Evolutionary conservation across 2,797 vertebrate species (phyloP), one percentile per base, ranked within the genome.

Genomic region (Sebastes kiyomatsui): DNA sequence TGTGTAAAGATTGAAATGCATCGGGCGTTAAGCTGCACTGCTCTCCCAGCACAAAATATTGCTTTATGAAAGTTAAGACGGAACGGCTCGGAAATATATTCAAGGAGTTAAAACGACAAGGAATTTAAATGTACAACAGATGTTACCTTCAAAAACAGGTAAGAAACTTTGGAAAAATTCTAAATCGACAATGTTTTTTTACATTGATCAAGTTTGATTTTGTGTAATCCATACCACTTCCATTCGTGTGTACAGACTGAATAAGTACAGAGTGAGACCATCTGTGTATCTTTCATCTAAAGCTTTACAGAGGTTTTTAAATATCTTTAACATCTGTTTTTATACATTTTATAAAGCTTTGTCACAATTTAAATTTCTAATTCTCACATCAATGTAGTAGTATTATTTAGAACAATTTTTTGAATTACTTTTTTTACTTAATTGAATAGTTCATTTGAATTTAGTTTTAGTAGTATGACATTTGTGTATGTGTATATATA

Each of bases 121-220:
- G 33, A 78, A 71, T n/a, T 35, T 23, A 23, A 42, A 64, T 30
- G 23, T 49, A 66, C 49, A 67, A 59, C 28, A 67, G 10, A 70
- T 5, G 23, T 55, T 30, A 42, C 10, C 9, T 68, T 70, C 69
- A 55, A 38, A 38, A 86, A 72, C 58, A 88, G 92, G 94, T 94
- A 93, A 90, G 92, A 83, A 75, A 86, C 28, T 52, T 77, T 4
- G 11, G 18, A 5, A 52, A 42, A 75, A 55, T 32, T 25, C 3
- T 9, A 11, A 10, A 12, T 30, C 35, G 4, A 49, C 7, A 22
- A 12, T 35, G 4, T 16, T 22, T 7, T 69, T 46, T 54, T 22
- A 8, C 5, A 49, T 30, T 23, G 3, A 67, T 28, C 5, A 28
- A 54, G 10, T 49, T n/a, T 61, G 12, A 70, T 49, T 61, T 7